Conservation (phyloP, 2,888 invertebrate species). For the Exocentrus adspersus region DNA sequence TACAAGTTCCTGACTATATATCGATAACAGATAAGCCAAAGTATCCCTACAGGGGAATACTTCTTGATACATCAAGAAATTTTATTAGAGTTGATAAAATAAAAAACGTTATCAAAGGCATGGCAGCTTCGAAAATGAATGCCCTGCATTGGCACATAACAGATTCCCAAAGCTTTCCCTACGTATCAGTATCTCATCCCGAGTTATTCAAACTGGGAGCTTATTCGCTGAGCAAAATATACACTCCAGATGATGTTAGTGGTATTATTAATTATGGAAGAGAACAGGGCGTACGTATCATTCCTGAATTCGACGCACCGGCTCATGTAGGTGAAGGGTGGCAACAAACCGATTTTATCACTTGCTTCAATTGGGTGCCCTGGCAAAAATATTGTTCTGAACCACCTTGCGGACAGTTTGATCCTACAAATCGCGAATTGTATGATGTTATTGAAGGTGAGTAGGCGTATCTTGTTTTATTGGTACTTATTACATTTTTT, state of each 20-base stretch:
- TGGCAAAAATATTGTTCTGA: slow-evolving; percentile 80
- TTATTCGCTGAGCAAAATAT: slow-evolving; percentile 77
- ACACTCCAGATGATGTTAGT: slow-evolving; percentile 61
- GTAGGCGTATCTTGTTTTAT: slow-evolving; percentile 10
- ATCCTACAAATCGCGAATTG: slow-evolving; percentile 75
- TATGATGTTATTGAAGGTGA: slow-evolving; percentile 72
- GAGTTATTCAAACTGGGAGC: slow-evolving; percentile 81
- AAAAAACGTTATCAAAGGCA: slow-evolving; percentile 84
- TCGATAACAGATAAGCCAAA: slow-evolving; percentile 80
- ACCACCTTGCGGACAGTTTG: slow-evolving; percentile 87
- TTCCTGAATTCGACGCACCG: slow-evolving; percentile 94
- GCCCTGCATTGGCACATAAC: slow-evolving; percentile 96
- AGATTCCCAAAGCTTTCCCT: slow-evolving; percentile 94
- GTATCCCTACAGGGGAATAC: slow-evolving; percentile 81
- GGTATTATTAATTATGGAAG: slow-evolving; percentile 46
- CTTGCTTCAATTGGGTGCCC: slow-evolving; percentile 79
- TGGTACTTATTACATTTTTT: slow-evolving; percentile 27
- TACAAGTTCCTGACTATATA: slow-evolving; percentile 72
- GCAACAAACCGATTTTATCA: slow-evolving; percentile 76
- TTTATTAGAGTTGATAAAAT: slow-evolving; percentile 79
- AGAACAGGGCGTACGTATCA: slow-evolving; percentile 79
- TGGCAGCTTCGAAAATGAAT: slow-evolving; percentile 91
- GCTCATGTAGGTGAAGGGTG: slow-evolving; percentile 90
- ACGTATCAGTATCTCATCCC: slow-evolving; percentile 78
- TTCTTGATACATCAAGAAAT: slow-evolving; percentile 89